Base-by-base conservation (phyloP, 2,113 vertebrate genomes). In the Mastomys coucha region DNA sequence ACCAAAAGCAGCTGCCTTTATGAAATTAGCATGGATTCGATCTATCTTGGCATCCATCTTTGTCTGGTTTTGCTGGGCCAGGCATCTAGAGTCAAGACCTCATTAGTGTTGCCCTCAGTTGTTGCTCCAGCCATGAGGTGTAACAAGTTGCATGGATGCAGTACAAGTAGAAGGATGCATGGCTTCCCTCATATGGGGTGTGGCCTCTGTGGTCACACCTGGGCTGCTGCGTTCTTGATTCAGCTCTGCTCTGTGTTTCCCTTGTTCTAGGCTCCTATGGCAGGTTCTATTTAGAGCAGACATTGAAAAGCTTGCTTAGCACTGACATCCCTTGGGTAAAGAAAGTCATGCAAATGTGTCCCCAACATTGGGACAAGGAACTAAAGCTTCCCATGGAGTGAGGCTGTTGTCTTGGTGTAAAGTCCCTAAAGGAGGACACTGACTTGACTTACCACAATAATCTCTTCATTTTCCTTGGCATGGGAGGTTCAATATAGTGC, bases 61-160 rank as follows among this genome's bases (percentile, higher is more conserved):
- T 53, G 53, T 53, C 72, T 82, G 31, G 19, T 72, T 63, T 80
- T 58, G 49, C 51, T 92, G 42, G 72, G 51, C 45, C 60, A 5
- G 72, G 14, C 77, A 72, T 31, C 42, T 93, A 60, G 73, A 51
- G 22, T 53, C 93, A 94, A 82, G 28, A 12, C 72, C 81, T 72
- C n/a, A 36, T 69, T 56, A 45, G 36, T 65, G 26, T 90, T 84
- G 69, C 39, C 13, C 53, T 97, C 3, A 77, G 11, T 26, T 72
- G 51, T 82, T 77, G 45, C 67, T 22, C 67, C n/a, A 82, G 7
- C 36, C 69, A 73, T 22, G 28, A 3, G 36, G 9, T 65, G 1
- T 93, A 28, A 60, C 17, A 39, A 77, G 53, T 39, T 9, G 45
- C 45, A 11, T n/a, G 1, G 36, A 28, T 75, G 60, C 24, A 73